Evolutionary conservation across 2,888 invertebrate species (phyloP).

Genomic region (Tachina grossa): DNA sequence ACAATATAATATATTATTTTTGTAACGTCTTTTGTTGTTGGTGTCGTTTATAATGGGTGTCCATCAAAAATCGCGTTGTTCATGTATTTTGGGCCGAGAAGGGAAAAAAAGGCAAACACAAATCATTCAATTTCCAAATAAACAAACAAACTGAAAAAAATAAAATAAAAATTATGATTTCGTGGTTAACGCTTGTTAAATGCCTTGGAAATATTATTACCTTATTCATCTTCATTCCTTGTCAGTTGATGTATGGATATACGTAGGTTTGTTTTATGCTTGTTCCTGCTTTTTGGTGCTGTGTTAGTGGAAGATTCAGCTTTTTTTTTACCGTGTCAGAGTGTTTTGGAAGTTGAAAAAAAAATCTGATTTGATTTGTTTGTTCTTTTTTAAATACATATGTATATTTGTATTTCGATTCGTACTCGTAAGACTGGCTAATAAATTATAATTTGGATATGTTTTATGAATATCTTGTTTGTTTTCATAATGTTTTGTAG

Average conservation of each 20-base stretch:
- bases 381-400: constrained; percentile 10
- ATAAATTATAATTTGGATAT: constrained; percentile 69
- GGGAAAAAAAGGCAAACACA: constrained; percentile 34
- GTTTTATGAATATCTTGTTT: constrained; percentile 66
- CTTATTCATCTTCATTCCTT: constrained; percentile 71
- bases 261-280: neutral
- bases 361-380: constrained; percentile 64
- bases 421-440: constrained; percentile 48
- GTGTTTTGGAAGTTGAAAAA: constrained; percentile 26
- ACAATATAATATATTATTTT: constrained; percentile 1
- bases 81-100: constrained; percentile 12
- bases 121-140: constrained; percentile 67
- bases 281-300: neutral
- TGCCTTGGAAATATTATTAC: constrained; percentile 67
- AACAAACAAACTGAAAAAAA: constrained; percentile 34
- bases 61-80: constrained; percentile 67
- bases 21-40: constrained; percentile 61
- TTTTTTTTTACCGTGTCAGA: neutral
- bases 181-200: constrained; percentile 71
- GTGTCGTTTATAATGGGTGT: constrained; percentile 71
- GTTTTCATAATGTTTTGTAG: constrained; percentile 59
- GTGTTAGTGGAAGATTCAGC: constrained; percentile 16
- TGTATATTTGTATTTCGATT: constrained; percentile 48
- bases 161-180: constrained; percentile 57
- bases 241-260: constrained; percentile 64